These are phyloP conservation scores for Phortica variegata DNA, from an alignment of 1,140 invertebrate genomes.

Conservation along the genomic window DNA sequence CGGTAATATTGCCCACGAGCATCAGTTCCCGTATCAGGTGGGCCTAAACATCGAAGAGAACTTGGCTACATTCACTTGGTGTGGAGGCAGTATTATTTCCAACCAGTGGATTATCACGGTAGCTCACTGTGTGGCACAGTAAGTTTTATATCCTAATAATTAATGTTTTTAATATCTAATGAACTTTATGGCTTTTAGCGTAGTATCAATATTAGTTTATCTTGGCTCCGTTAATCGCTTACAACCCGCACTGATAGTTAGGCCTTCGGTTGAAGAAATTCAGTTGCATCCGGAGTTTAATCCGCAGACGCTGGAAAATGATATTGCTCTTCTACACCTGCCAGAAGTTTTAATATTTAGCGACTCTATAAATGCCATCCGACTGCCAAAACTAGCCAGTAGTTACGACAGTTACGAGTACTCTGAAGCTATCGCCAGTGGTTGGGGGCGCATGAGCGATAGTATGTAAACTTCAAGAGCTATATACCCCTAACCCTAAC, in stretches of 20 bases:
- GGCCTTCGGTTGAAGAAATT: not conserved
- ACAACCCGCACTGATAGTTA: slow-evolving; percentile 10
- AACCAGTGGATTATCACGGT: slow-evolving; percentile 32
- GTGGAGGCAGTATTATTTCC: slow-evolving; percentile 27
- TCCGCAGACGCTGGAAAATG: slow-evolving; percentile 23
- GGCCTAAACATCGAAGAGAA: not conserved
- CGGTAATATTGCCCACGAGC: not conserved
- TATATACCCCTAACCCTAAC: too few species aligned
- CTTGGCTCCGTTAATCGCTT: slow-evolving; percentile 22
- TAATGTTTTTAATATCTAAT: too few species aligned
- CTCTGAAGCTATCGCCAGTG: slow-evolving; percentile 17
- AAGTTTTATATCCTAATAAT: too few species aligned
- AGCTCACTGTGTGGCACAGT: slow-evolving; percentile 27
- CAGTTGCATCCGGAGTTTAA: slow-evolving; percentile 22
- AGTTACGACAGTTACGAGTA: slow-evolving; percentile 16
- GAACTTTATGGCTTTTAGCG: too few species aligned
- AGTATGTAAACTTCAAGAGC: too few species aligned
- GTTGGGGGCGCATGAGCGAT: slow-evolving; percentile 30
- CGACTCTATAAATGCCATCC: slow-evolving; percentile 13
- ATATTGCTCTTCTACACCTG: slow-evolving; percentile 27
- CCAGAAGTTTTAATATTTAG: slow-evolving; percentile 11
- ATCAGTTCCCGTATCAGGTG: slow-evolving; percentile 1
- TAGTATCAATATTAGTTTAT: slow-evolving; percentile 13
- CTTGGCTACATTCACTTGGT: slow-evolving; percentile 9
- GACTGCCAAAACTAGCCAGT: slow-evolving; percentile 8